Conservation (phyloP, 64 coral and sea anemone genomes). For the Montipora sp. region DNA sequence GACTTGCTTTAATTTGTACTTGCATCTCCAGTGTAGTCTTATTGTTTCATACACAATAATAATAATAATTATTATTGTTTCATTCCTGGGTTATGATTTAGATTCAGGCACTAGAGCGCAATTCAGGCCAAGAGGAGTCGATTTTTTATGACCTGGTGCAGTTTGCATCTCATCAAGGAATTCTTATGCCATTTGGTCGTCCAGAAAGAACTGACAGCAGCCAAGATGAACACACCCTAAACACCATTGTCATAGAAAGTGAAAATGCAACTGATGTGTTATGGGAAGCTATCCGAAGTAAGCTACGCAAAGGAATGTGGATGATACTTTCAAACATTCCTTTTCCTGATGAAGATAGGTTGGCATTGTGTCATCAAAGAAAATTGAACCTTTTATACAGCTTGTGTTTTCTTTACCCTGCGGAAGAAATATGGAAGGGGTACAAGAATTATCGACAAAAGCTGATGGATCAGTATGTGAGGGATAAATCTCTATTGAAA, state of each 20-base stretch:
- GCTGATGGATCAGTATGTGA: conserved; percentile 67
- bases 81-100: neutral
- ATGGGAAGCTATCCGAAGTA: conserved; percentile 79
- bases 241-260: conserved; percentile 55
- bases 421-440: conserved; percentile 72
- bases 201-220: conserved; percentile 5
- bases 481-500: conserved; percentile 39
- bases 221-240: conserved; percentile 2
- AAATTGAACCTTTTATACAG: conserved; percentile 60
- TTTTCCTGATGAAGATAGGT: conserved; percentile 38
- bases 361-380: conserved; percentile 25
- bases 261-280: conserved; percentile 61
- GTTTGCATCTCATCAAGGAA: conserved; percentile 89
- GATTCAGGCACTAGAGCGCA: conserved; percentile 91
- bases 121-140: conserved; percentile 84
- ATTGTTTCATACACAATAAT: too few species aligned
- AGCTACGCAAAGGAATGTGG: conserved; percentile 70
- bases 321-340: conserved; percentile 60
- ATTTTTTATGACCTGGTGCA: conserved; percentile 89
- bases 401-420: conserved; percentile 80
- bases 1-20: too few species aligned
- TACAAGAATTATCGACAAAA: conserved; percentile 67
- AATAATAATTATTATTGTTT: neutral
- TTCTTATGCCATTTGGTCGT: conserved; percentile 69
- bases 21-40: too few species aligned